A percentile compares a stretch with the other conserved stretches of the same genome.
Evolutionary conservation across 2,888 invertebrate genomes (phyloP).

Genomic region (Nephrotoma appendiculata): DNA sequence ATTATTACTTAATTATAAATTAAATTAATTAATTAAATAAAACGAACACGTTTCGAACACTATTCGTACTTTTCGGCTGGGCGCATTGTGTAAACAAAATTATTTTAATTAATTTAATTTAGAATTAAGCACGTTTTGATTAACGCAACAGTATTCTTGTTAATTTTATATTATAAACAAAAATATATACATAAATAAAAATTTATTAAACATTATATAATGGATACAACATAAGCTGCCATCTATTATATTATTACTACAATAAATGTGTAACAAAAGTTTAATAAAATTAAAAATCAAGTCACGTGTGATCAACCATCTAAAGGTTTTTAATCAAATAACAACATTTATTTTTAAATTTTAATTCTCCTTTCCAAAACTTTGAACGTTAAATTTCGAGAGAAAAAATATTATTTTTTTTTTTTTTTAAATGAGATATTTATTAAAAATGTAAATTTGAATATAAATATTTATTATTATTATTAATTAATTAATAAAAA

Average conservation of each 20-base stretch:
- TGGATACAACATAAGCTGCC: background rate
- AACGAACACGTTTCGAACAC: background rate
- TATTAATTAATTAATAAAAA: background rate
- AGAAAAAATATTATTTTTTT: background rate
- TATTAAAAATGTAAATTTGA: background rate
- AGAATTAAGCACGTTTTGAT: background rate
- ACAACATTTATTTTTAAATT: background rate
- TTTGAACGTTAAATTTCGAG: background rate
- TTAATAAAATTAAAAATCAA: background rate
- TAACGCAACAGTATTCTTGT: background rate
- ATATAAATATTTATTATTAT: background rate
- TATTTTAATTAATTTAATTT: background rate
- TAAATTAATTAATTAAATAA: background rate
- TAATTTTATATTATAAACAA: background rate
- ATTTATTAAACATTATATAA: background rate
- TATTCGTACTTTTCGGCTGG: background rate
- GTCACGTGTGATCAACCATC: background rate
- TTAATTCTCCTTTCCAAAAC: background rate
- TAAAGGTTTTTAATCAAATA: background rate
- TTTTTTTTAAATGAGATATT: background rate
- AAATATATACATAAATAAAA: background rate
- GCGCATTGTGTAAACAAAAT: background rate
- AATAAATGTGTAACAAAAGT: background rate
- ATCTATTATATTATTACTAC: background rate
- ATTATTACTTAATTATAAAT: background rate